A percentile compares a stretch with the other conserved stretches of the same genome.
Evolutionary conservation across 2,113 vertebrate genomes (phyloP).

Genomic region (Tetrax tetrax): DNA sequence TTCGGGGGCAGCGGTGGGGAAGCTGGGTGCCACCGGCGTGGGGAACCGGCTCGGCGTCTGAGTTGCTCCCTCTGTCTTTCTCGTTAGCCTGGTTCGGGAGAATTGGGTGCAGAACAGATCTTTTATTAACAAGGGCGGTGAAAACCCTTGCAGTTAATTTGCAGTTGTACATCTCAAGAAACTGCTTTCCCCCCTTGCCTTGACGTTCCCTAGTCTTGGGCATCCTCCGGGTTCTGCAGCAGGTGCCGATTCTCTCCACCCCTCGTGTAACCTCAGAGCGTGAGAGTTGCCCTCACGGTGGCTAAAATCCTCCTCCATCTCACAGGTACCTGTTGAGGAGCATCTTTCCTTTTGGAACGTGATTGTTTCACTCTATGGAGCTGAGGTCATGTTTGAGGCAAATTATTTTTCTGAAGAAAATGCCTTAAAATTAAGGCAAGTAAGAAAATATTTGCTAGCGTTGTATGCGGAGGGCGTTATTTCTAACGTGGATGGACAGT

Average conservation of each 20-base stretch:
- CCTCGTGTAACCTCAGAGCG: background rate
- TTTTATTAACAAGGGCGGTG: background rate
- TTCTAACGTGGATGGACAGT: background rate
- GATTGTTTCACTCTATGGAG: background rate
- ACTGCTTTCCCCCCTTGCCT: background rate
- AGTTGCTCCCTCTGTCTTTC: no score
- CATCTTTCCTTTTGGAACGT: background rate
- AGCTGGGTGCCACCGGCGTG: accelerated
- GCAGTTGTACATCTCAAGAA: accelerated
- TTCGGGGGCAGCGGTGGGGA: background rate
- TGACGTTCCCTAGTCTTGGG: accelerated
- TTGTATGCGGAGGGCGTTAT: background rate
- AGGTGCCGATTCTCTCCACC: background rate
- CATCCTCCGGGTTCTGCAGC: background rate
- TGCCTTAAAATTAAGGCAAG: background rate
- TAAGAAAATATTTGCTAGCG: background rate
- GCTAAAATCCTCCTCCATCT: no score
- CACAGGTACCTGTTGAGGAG: background rate
- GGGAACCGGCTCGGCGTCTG: accelerated
- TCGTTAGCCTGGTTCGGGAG: background rate
- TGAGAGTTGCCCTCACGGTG: background rate
- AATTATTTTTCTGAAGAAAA: background rate
- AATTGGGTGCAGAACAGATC: background rate
- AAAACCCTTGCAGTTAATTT: background rate
- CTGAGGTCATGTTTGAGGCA: background rate